phyloP scores from a whole-genome alignment of 1,140 invertebrate genomes.

The Drosophila rufa region DNA sequence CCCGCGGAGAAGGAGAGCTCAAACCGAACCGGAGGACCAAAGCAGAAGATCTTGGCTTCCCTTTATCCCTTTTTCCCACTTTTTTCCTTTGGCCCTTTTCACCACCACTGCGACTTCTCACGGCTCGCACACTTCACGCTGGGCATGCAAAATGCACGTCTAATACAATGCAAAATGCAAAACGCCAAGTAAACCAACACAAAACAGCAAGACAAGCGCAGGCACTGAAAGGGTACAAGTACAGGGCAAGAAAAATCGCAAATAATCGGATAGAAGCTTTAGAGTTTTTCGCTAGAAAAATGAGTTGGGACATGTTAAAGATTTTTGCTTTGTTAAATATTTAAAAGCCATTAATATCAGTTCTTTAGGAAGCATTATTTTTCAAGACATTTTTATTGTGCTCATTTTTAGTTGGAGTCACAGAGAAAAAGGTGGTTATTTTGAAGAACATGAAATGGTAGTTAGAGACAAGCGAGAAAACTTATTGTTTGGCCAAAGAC shows the following conservation, averaged over 20 bases:
- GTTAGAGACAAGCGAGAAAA: neutral
- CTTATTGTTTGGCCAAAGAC: neutral
- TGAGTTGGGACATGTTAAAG: neutral
- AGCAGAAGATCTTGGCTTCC: constrained; percentile 36
- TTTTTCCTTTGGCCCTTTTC: constrained; percentile 11
- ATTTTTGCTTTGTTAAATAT: neutral
- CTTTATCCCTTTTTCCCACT: constrained; percentile 5
- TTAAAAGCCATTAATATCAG: too few relatives aligned
- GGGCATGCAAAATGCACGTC: constrained; percentile 82
- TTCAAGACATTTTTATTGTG: neutral
- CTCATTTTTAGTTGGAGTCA: neutral
- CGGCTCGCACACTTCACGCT: constrained; percentile 70
- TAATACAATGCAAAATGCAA: constrained; percentile 80
- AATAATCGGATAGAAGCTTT: neutral
- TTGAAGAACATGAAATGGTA: neutral
- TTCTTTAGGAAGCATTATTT: neutral
- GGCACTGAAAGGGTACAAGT: neutral
- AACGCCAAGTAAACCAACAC: constrained; percentile 65
- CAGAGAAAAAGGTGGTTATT: neutral
- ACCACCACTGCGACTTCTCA: constrained; percentile 54
- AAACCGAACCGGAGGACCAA: constrained; percentile 2
- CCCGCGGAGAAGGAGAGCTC: constrained; percentile 21
- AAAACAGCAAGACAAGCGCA: constrained; percentile 17
- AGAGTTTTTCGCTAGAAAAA: too few relatives aligned
- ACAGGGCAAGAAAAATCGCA: neutral